Evolutionary conservation across 2,888 invertebrate genomes (phyloP).

Genomic region (Lycocerus yunnanus): DNA sequence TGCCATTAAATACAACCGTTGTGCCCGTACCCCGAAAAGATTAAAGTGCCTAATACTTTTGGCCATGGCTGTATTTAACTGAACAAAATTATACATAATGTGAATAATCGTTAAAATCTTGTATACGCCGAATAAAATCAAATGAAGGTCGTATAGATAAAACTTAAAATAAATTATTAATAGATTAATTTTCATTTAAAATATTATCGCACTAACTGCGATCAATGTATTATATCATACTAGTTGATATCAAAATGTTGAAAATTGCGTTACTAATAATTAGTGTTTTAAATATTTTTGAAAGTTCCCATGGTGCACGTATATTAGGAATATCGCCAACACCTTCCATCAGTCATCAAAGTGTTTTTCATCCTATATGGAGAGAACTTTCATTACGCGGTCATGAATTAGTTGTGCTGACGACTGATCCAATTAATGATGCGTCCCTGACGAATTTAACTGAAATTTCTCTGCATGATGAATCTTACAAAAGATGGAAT

Average conservation of each 20-base stretch:
- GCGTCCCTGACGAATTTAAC: not conserved
- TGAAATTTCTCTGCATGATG: not conserved
- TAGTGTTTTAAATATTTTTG: not conserved
- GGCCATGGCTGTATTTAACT: too few relatives aligned
- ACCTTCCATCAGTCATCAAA: conserved; percentile 41
- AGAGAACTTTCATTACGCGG: conserved; percentile 33
- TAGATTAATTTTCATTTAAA: too few relatives aligned
- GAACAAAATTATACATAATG: too few relatives aligned
- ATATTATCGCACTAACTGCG: not conserved
- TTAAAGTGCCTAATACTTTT: too few relatives aligned
- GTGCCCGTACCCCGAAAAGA: too few relatives aligned
- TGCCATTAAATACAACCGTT: too few relatives aligned
- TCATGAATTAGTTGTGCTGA: not conserved
- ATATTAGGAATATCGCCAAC: conserved; percentile 17
- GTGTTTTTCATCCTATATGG: conserved; percentile 40
- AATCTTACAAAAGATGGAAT: not conserved
- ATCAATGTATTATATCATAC: too few relatives aligned
- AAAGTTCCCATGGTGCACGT: not conserved
- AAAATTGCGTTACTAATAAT: not conserved
- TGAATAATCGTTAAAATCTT: too few relatives aligned
- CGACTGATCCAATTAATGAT: not conserved
- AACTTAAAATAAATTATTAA: too few relatives aligned
- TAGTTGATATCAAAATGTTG: not conserved
- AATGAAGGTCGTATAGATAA: too few relatives aligned
- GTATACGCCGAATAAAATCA: too few relatives aligned